These are phyloP conservation scores for Mythimna impura DNA, from an alignment of 2,888 invertebrate genomes.

Conservation along the genomic window DNA sequence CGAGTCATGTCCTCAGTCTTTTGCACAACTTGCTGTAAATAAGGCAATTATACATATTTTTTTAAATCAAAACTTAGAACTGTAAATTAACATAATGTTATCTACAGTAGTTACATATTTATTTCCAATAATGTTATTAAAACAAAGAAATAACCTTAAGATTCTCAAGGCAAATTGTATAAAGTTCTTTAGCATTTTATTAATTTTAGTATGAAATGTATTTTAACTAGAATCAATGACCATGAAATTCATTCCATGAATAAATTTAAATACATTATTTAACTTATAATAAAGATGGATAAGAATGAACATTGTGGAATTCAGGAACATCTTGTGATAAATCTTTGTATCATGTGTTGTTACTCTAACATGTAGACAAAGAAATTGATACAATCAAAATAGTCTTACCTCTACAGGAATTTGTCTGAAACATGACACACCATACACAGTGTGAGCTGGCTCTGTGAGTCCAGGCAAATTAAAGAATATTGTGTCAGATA, in stretches of 20 bases:
- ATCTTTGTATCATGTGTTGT: background rate
- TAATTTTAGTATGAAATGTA: constrained; percentile 4
- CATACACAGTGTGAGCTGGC: constrained; percentile 96
- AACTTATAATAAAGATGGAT: background rate
- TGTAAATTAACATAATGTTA: background rate
- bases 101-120: background rate
- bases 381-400: constrained; percentile 17
- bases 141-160: constrained; percentile 18
- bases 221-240: background rate
- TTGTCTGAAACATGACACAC: constrained; percentile 99
- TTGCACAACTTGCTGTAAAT: constrained; percentile 95
- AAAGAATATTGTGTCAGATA: constrained; percentile 98
- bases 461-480: constrained; percentile 97
- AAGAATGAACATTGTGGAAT: background rate
- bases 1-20: constrained; percentile 98
- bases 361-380: background rate
- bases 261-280: background rate
- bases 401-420: constrained; percentile 96
- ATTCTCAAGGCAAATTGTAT: constrained; percentile 18
- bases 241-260: background rate
- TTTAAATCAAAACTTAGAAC: background rate
- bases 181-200: constrained; percentile 8
- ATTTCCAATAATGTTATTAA: constrained; percentile 7
- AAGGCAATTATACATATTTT: background rate
- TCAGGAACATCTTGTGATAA: background rate